phyloP scores from a whole-genome alignment of 2,113 vertebrate species.

The Candoia aspera region DNA sequence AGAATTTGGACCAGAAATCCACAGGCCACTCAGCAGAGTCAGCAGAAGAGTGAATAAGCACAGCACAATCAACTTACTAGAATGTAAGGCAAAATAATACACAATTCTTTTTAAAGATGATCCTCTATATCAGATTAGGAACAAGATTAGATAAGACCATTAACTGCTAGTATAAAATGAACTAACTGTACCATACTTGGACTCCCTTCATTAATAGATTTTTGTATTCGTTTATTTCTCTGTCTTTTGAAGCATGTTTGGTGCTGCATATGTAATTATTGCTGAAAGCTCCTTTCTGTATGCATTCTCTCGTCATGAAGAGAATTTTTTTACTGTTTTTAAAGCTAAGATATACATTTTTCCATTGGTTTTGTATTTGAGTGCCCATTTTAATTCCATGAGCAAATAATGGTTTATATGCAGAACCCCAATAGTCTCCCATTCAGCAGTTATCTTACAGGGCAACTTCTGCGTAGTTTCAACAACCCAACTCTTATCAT shows the following conservation, averaged over 20 bases:
- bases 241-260: not conserved
- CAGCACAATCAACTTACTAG: not conserved
- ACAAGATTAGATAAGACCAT: not conserved
- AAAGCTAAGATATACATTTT: not conserved
- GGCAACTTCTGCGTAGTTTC: not conserved
- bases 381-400: not conserved
- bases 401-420: not conserved
- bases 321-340: not conserved
- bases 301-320: not conserved
- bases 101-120: not conserved
- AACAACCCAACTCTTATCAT: not conserved
- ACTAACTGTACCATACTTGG: not conserved
- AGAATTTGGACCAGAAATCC: not conserved
- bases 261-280: not conserved
- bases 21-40: not conserved
- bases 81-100: not conserved
- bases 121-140: not conserved
- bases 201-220: not conserved
- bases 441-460: not conserved
- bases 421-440: not conserved
- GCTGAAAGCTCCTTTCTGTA: not conserved
- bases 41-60: not conserved
- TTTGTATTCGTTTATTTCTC: not conserved
- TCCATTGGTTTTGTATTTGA: not conserved
- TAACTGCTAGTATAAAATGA: not conserved